Conservation (phyloP, 1,140 invertebrate genomes). For the Hormaphis cornu region DNA sequence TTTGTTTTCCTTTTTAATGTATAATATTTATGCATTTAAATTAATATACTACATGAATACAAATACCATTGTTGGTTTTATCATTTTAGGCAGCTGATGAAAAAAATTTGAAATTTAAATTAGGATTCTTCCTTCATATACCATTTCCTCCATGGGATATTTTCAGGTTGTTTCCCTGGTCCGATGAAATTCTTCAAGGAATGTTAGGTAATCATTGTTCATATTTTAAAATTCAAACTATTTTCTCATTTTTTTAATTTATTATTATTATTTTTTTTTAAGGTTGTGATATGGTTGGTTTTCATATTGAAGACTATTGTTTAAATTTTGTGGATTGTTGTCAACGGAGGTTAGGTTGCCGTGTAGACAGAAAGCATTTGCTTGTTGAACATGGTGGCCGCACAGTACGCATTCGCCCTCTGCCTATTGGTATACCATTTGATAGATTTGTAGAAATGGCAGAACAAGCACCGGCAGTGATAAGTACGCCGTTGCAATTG, state of each 20-base stretch:
- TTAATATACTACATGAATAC: background rate
- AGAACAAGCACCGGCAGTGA: conserved; percentile 63
- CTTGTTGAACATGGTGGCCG: conserved; percentile 73
- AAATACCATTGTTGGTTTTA: background rate
- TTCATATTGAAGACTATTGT: conserved; percentile 84
- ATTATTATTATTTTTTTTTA: conserved; percentile 35
- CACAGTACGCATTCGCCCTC: conserved; percentile 67
- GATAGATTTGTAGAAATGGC: conserved; percentile 76
- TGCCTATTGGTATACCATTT: conserved; percentile 80
- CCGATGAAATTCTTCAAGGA: conserved; percentile 79
- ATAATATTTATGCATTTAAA: no score
- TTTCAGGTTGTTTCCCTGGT: conserved; percentile 77
- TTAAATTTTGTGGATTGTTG: conserved; percentile 86
- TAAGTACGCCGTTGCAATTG: conserved; percentile 53
- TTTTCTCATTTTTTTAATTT: background rate
- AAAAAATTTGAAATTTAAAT: conserved; percentile 63
- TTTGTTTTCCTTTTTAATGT: no score
- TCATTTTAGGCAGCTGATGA: conserved; percentile 59
- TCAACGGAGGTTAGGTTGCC: conserved; percentile 72
- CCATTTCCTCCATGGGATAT: conserved; percentile 88
- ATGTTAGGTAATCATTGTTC: conserved; percentile 60
- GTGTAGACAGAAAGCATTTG: conserved; percentile 76
- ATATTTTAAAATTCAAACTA: background rate
- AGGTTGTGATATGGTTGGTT: conserved; percentile 85
- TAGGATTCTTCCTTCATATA: conserved; percentile 85